A percentile compares a stretch with the other conserved stretches of the same genome.
Conservation (phyloP, 2,888 invertebrate genomes). For the Hipparchia sbordonii region DNA sequence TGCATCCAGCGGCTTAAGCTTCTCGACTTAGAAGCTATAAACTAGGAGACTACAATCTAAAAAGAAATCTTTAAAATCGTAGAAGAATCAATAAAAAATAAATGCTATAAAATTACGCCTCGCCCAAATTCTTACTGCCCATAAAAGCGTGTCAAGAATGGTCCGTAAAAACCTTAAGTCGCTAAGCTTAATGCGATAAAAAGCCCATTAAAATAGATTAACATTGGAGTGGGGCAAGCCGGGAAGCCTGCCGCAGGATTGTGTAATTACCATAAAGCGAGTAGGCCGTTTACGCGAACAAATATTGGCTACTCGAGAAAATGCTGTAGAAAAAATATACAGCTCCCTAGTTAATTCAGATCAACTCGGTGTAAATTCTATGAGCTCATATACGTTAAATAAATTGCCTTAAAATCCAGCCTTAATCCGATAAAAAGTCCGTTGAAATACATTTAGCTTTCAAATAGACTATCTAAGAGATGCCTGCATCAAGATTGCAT, state of each 20-base stretch:
- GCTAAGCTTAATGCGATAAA: constrained; percentile 31
- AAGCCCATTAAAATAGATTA: constrained; percentile 55
- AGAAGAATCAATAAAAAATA: constrained; percentile 13
- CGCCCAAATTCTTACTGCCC: constrained; percentile 31
- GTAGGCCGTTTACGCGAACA: constrained; percentile 77
- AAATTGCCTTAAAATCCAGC: neutral
- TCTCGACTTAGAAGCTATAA: neutral
- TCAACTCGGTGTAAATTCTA: neutral
- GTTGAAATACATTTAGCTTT: neutral
- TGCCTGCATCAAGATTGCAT: neutral
- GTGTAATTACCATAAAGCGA: constrained; percentile 80
- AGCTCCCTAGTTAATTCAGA: neutral
- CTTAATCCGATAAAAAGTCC: neutral
- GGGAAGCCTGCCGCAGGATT: constrained; percentile 68
- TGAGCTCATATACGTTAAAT: neutral
- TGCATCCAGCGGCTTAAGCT: neutral
- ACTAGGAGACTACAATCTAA: neutral
- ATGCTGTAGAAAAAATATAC: constrained; percentile 1
- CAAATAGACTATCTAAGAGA: neutral
- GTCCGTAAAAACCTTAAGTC: constrained; percentile 36
- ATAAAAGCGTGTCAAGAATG: constrained; percentile 35
- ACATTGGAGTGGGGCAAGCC: constrained; percentile 52
- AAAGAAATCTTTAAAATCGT: constrained; percentile 10
- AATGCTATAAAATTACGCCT: constrained; percentile 24
- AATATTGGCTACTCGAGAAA: constrained; percentile 73